These are phyloP conservation scores for Torymus auratus DNA, from an alignment of 2,888 invertebrate species.

Conservation along the genomic window DNA sequence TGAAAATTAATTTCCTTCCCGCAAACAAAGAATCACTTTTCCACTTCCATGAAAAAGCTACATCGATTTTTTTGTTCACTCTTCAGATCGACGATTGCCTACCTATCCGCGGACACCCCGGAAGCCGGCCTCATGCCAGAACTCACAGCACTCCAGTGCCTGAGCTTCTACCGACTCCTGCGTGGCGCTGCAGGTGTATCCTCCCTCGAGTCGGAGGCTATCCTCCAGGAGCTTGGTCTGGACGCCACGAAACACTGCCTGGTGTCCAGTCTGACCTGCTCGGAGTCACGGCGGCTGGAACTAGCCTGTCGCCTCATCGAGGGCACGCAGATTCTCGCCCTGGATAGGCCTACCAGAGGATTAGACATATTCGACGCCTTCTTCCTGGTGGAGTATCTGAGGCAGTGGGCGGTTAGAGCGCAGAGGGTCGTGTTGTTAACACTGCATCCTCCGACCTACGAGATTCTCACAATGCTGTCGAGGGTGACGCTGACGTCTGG, in stretches of 20 bases:
- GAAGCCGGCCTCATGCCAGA: constrained; percentile 89
- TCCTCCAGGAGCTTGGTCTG: constrained; percentile 94
- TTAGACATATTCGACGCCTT: constrained; percentile 98
- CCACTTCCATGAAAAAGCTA: no score
- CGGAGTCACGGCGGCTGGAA: constrained; percentile 91
- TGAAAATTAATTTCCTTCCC: no score
- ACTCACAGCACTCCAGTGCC: constrained; percentile 93
- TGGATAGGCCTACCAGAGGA: constrained; percentile 92
- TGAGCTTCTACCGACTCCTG: constrained; percentile 89
- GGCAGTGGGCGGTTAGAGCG: constrained; percentile 90
- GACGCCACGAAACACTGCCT: constrained; percentile 93
- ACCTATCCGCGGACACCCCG: constrained; percentile 85
- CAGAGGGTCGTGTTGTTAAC: constrained; percentile 91
- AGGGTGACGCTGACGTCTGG: constrained; percentile 92
- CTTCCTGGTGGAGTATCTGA: constrained; percentile 94
- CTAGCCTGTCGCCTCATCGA: constrained; percentile 93
- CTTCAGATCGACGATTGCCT: constrained; percentile 83
- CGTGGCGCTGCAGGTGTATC: constrained; percentile 81
- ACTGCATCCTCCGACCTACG: constrained; percentile 95
- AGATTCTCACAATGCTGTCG: constrained; percentile 95
- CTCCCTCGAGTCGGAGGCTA: constrained; percentile 84
- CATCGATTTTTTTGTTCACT: no score
- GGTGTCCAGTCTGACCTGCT: constrained; percentile 90
- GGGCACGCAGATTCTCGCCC: constrained; percentile 89
- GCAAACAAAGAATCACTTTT: no score